Conservation (phyloP, 2,797 vertebrate species). For the Leuciscus waleckii region DNA sequence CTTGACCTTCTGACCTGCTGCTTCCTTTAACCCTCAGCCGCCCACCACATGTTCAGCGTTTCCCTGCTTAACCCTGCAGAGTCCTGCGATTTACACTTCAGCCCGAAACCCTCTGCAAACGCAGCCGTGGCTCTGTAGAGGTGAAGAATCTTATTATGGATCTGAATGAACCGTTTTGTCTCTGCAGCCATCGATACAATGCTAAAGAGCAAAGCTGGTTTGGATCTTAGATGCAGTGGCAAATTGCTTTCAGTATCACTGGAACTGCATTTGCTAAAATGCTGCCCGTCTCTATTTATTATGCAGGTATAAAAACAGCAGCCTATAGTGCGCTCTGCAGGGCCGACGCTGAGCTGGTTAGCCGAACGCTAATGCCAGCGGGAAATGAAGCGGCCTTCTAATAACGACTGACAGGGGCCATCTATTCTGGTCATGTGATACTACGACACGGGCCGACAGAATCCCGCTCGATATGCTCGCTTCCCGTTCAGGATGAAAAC, state of each 20-base stretch:
- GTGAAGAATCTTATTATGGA: neutral
- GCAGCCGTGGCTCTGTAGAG: neutral
- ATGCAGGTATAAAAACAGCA: slow-evolving; percentile 57
- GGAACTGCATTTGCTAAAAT: slow-evolving; percentile 65
- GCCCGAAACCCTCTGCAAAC: neutral
- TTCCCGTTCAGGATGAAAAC: slow-evolving; percentile 41
- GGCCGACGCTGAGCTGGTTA: slow-evolving; percentile 52
- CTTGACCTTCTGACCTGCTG: slow-evolving; percentile 5
- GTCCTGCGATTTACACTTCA: neutral
- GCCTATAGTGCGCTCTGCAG: slow-evolving; percentile 53
- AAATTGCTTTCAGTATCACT: slow-evolving; percentile 63
- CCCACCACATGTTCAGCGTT: neutral
- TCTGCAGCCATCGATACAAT: neutral
- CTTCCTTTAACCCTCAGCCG: neutral
- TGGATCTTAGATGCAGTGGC: slow-evolving; percentile 1
- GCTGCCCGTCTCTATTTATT: slow-evolving; percentile 66
- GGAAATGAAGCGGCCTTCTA: slow-evolving; percentile 76
- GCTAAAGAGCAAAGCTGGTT: neutral
- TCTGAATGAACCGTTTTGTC: slow-evolving; percentile 12
- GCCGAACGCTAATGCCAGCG: slow-evolving; percentile 68
- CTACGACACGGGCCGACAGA: slow-evolving; percentile 57
- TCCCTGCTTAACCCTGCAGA: neutral
- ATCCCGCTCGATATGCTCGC: slow-evolving; percentile 63
- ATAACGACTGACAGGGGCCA: slow-evolving; percentile 77
- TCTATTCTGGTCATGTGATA: slow-evolving; percentile 78